Conservation (phyloP, 2,888 invertebrate species). For the Cheilosia variabilis region DNA sequence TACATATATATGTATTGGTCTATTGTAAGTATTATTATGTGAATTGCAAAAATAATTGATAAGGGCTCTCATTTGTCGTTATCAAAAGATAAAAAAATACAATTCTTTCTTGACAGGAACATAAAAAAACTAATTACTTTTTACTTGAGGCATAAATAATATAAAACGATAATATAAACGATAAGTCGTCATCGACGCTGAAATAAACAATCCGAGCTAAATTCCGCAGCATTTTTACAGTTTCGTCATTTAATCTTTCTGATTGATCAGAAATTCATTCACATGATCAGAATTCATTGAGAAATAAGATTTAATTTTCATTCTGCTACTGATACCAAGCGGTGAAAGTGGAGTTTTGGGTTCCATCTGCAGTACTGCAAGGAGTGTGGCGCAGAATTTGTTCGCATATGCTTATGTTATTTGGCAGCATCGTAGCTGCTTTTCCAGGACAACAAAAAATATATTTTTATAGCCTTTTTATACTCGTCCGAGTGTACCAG, state of each 20-base stretch:
- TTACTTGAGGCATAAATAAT: slow-evolving; percentile 20
- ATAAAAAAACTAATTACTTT: slow-evolving; percentile 1
- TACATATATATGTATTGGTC: slow-evolving; percentile 5
- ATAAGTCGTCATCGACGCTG: slow-evolving; percentile 25
- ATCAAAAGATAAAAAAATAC: slow-evolving; percentile 44
- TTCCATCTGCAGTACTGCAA: too few relatives aligned
- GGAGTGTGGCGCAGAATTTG: too few relatives aligned
- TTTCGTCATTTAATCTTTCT: not conserved
- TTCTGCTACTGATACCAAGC: too few relatives aligned
- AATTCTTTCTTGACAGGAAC: slow-evolving; percentile 2
- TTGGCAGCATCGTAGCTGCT: too few relatives aligned
- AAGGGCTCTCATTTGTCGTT: slow-evolving; percentile 39
- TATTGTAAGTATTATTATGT: slow-evolving; percentile 31
- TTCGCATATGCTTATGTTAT: too few relatives aligned
- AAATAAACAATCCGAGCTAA: not conserved
- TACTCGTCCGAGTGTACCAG: too few relatives aligned
- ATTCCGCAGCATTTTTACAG: not conserved
- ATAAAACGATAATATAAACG: slow-evolving; percentile 35
- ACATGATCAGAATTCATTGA: too few relatives aligned
- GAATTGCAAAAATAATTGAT: slow-evolving; percentile 51
- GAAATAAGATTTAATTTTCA: too few relatives aligned
- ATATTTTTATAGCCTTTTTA: too few relatives aligned
- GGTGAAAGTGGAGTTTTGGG: too few relatives aligned
- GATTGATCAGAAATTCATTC: too few relatives aligned
- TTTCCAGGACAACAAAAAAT: too few relatives aligned